Percentiles rank a stretch among this genome's conserved stretches.
Evolutionary conservation across 1,140 invertebrate species (phyloP).

Genomic region (Dysdera silvatica): DNA sequence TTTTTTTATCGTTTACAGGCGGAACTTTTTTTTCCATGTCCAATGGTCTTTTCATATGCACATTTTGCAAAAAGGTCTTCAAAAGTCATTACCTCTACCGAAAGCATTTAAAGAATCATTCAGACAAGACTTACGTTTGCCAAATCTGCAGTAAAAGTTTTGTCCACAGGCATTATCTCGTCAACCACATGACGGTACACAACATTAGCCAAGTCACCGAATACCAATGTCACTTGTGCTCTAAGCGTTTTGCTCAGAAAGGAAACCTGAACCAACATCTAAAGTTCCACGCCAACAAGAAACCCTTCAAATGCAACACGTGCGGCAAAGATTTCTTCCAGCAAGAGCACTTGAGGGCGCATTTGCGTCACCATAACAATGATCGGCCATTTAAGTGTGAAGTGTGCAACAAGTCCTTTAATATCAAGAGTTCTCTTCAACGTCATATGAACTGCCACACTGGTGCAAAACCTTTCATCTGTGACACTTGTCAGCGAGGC

Average conservation of each 20-base stretch:
- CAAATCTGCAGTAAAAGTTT: conserved; percentile 23
- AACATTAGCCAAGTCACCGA: conserved; percentile 51
- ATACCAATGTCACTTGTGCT: conserved; percentile 50
- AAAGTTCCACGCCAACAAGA: conserved; percentile 45
- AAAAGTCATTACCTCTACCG: conserved; percentile 7
- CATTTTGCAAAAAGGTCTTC: conserved; percentile 19
- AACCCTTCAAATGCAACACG: conserved; percentile 51
- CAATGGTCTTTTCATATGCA: conserved; percentile 16
- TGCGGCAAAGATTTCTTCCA: conserved; percentile 18
- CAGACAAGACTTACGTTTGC: not conserved
- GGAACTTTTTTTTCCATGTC: not conserved
- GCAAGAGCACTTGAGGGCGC: conserved; percentile 13
- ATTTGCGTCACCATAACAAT: conserved; percentile 11
- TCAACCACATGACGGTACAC: conserved; percentile 37
- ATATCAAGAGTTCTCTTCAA: conserved; percentile 13
- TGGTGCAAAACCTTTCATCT: conserved; percentile 24
- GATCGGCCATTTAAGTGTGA: conserved; percentile 22
- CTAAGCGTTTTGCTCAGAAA: conserved; percentile 47
- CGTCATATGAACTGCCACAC: conserved; percentile 24
- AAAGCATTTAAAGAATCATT: conserved; percentile 6
- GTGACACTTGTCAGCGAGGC: conserved; percentile 16
- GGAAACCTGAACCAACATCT: conserved; percentile 19
- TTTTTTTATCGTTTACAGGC: not conserved
- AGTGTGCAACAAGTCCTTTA: conserved; percentile 21
- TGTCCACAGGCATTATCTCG: conserved; percentile 8